These are phyloP conservation scores for Morpho helenor DNA, from an alignment of 2,888 invertebrate species.

Conservation along the genomic window DNA sequence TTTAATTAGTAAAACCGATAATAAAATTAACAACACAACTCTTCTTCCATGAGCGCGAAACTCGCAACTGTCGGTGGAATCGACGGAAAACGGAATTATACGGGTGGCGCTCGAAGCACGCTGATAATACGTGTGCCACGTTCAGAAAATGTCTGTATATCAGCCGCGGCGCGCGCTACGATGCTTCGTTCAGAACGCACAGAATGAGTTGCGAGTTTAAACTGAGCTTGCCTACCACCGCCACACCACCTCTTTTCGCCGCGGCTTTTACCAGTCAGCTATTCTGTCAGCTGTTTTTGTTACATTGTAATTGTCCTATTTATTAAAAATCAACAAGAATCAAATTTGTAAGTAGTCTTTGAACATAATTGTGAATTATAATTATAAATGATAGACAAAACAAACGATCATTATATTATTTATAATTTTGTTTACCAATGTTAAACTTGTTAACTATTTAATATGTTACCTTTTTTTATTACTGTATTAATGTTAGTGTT, in stretches of 20 bases:
- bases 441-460: too few relatives aligned
- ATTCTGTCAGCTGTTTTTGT: slow-evolving; percentile 22
- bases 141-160: slow-evolving; percentile 30
- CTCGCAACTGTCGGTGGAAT: slow-evolving; percentile 49
- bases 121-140: slow-evolving; percentile 33
- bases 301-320: not conserved
- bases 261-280: slow-evolving; percentile 14
- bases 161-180: slow-evolving; percentile 13
- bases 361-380: too few relatives aligned
- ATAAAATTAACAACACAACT: slow-evolving; percentile 49
- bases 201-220: slow-evolving; percentile 5
- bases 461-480: too few relatives aligned
- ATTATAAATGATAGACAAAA: too few relatives aligned
- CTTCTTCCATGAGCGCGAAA: slow-evolving; percentile 59
- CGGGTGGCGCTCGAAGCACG: slow-evolving; percentile 31
- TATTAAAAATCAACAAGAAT: slow-evolving; percentile 16
- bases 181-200: slow-evolving; percentile 16
- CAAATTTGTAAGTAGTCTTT: slow-evolving; percentile 14
- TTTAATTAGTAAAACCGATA: slow-evolving; percentile 39
- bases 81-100: slow-evolving; percentile 29
- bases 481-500: too few relatives aligned
- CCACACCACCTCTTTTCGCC: slow-evolving; percentile 9
- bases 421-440: too few relatives aligned
- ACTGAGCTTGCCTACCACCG: slow-evolving; percentile 11
- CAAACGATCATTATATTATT: too few relatives aligned